A percentile compares a stretch with the other conserved stretches of the same genome.
These are phyloP conservation scores for Byasa hedistus DNA, from an alignment of 2,888 invertebrate genomes.

Conservation along the genomic window DNA sequence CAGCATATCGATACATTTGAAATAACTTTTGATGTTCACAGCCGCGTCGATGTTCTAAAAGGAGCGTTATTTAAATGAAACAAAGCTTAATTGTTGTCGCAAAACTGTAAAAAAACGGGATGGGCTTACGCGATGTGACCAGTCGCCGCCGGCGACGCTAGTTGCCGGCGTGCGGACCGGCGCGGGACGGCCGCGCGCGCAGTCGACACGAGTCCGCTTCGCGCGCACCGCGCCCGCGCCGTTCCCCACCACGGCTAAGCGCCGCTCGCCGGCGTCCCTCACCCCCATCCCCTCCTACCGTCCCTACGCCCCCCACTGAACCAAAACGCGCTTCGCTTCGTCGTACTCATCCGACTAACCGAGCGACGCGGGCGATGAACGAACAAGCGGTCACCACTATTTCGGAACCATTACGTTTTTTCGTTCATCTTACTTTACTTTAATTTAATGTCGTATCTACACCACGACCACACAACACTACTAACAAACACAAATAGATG, in stretches of 20 bases:
- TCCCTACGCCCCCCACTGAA: conserved; percentile 22
- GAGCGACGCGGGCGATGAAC: conserved; percentile 68
- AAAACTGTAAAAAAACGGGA: conserved; percentile 81
- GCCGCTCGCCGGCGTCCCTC: conserved; percentile 65
- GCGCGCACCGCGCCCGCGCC: conserved; percentile 68
- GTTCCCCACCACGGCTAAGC: conserved; percentile 67
- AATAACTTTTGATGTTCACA: conserved; percentile 77
- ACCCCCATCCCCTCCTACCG: conserved; percentile 33
- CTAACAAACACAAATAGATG: conserved; percentile 78
- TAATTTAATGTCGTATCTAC: conserved; percentile 54
- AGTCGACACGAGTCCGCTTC: conserved; percentile 47
- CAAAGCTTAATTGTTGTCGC: conserved; percentile 81
- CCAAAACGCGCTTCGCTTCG: conserved; percentile 59
- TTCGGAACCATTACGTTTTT: conserved; percentile 55
- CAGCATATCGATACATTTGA: conserved; percentile 30
- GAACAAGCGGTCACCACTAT: conserved; percentile 60
- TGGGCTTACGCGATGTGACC: conserved; percentile 87
- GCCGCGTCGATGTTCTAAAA: conserved; percentile 69
- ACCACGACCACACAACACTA: conserved; percentile 76
- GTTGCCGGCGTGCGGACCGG: conserved; percentile 64
- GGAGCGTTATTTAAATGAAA: conserved; percentile 58
- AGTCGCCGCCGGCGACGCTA: conserved; percentile 79
- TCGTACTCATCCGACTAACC: conserved; percentile 71
- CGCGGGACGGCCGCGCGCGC: conserved; percentile 62
- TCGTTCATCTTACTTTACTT: conserved; percentile 65